Conservation (phyloP, 2,888 invertebrate genomes). For the Galerucella nymphaeae region DNA sequence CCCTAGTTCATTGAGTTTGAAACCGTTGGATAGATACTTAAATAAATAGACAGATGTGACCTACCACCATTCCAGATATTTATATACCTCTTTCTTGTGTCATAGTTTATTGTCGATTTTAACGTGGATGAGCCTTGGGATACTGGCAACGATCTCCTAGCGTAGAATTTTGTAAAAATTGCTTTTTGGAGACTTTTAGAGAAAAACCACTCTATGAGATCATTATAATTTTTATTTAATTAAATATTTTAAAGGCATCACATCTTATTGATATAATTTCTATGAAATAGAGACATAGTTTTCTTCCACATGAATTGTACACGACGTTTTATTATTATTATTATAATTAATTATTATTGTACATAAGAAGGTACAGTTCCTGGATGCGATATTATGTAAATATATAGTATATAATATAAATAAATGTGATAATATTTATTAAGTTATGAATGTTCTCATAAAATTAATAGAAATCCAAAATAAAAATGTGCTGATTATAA, state of each 20-base stretch:
- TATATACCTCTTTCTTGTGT: too few species aligned
- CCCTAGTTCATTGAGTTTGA: too few species aligned
- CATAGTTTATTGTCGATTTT: too few species aligned
- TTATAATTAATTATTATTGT: slow-evolving; percentile 28
- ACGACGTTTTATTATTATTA: slow-evolving; percentile 14
- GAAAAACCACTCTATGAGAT: too few species aligned
- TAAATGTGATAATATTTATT: slow-evolving; percentile 61
- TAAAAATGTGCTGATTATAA: background rate
- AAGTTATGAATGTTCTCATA: slow-evolving; percentile 48
- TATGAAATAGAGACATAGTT: slow-evolving; percentile 1
- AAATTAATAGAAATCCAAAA: slow-evolving; percentile 24
- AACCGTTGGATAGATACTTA: too few species aligned
- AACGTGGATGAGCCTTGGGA: too few species aligned
- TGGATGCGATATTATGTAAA: slow-evolving; percentile 41
- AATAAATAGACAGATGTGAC: too few species aligned
- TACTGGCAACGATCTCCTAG: too few species aligned
- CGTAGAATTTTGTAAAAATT: too few species aligned
- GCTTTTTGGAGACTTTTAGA: too few species aligned
- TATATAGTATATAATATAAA: slow-evolving; percentile 46
- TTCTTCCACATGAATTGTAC: slow-evolving; percentile 20
- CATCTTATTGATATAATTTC: background rate
- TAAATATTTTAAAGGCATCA: background rate
- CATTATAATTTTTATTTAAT: background rate
- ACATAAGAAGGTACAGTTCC: slow-evolving; percentile 53
- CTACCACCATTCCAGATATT: too few species aligned